A percentile compares a stretch with the other conserved stretches of the same genome.
These are phyloP conservation scores for Pardalotus punctatus DNA, from an alignment of 2,113 vertebrate species.

Conservation along the genomic window DNA sequence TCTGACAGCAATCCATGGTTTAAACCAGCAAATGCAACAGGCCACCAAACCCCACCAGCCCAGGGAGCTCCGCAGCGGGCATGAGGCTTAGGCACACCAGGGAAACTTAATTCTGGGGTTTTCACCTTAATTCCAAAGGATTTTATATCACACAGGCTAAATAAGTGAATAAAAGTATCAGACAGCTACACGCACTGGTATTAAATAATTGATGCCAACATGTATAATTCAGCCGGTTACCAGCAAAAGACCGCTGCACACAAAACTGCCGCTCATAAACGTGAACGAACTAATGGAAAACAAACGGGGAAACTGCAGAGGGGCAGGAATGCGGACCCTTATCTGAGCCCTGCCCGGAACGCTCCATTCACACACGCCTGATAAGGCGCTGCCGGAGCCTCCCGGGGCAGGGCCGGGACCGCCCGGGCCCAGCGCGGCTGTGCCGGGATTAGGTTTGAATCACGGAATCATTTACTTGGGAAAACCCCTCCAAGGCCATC, in stretches of 20 bases:
- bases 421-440: background rate
- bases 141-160: background rate
- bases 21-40: background rate
- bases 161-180: too few relatives aligned
- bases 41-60: background rate
- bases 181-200: fast-evolving
- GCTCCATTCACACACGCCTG: background rate
- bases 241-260: fast-evolving
- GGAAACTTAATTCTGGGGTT: background rate
- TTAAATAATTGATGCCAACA: background rate
- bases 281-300: fast-evolving
- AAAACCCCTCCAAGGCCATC: background rate
- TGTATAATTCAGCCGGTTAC: fast-evolving
- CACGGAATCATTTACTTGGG: background rate
- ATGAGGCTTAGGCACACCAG: background rate
- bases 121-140: background rate
- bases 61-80: too few relatives aligned
- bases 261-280: fast-evolving
- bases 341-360: background rate
- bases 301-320: background rate
- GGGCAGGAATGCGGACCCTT: background rate
- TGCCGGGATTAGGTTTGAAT: background rate
- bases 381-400: background rate
- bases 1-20: background rate
- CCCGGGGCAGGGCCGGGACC: background rate